Evolutionary conservation across 1,140 invertebrate species (phyloP).

Genomic region (Druon quercuslanigerum): DNA sequence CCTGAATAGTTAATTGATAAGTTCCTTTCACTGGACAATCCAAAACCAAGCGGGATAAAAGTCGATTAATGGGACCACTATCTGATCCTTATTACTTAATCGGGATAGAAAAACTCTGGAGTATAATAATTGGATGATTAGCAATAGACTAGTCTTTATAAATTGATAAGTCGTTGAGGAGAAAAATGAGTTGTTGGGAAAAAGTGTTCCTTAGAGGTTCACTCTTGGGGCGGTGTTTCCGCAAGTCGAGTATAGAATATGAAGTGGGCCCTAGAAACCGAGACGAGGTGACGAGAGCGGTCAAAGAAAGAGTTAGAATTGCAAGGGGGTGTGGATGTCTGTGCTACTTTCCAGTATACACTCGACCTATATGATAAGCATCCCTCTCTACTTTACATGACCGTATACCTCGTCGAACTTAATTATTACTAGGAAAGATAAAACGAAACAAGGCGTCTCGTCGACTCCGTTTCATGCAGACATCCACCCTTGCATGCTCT

Average conservation of each 20-base stretch:
- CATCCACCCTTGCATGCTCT: slow-evolving; percentile 38
- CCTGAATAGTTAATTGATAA: not conserved
- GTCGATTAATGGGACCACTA: too few relatives aligned
- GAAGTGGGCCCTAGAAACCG: slow-evolving; percentile 39
- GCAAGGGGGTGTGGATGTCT: slow-evolving; percentile 17
- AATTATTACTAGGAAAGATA: slow-evolving; percentile 55
- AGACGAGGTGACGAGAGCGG: slow-evolving; percentile 41
- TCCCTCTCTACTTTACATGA: slow-evolving; percentile 37
- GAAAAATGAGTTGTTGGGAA: not conserved
- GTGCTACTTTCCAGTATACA: slow-evolving; percentile 51
- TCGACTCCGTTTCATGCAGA: slow-evolving; percentile 33
- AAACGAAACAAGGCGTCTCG: slow-evolving; percentile 36
- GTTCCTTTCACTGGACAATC: not conserved
- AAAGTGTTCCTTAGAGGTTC: too few relatives aligned
- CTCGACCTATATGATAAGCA: slow-evolving; percentile 58
- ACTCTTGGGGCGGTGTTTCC: not conserved
- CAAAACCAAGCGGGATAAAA: too few relatives aligned
- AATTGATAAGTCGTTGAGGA: not conserved
- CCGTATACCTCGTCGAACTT: slow-evolving; percentile 51
- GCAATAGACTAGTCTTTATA: too few relatives aligned
- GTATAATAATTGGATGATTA: too few relatives aligned
- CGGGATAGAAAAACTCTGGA: too few relatives aligned
- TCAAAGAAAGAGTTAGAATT: slow-evolving; percentile 34
- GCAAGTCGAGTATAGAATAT: slow-evolving; percentile 39
- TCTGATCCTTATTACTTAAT: too few relatives aligned